These are phyloP conservation scores for Sceloporus tristichus DNA, from an alignment of 2,113 vertebrate genomes.

Conservation along the genomic window DNA sequence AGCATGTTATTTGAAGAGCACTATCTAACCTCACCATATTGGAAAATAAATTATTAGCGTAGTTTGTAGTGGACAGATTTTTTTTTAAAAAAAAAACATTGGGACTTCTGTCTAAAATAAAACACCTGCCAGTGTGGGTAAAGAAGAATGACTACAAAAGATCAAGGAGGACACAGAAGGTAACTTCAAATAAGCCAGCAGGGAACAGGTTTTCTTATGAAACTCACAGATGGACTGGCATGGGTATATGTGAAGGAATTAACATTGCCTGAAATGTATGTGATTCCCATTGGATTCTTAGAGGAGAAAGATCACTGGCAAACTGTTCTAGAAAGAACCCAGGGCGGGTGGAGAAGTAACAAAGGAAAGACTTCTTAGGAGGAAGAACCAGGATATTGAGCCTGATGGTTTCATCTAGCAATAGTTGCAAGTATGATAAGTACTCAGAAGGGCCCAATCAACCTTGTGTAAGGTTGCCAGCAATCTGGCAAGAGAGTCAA, in stretches of 20 bases:
- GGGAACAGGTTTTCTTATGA: not conserved
- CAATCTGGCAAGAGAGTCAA: not conserved
- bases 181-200: not conserved
- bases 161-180: not conserved
- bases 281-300: not conserved
- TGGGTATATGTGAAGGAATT: not conserved
- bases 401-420: not conserved
- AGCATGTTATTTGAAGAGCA: not conserved
- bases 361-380: not conserved
- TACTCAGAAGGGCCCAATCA: not conserved
- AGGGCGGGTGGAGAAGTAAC: no score
- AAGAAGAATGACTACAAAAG: not conserved
- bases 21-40: not conserved
- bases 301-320: not conserved
- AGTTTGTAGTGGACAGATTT: not conserved
- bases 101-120: not conserved
- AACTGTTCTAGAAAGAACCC: not conserved
- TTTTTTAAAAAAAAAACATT: not conserved
- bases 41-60: not conserved
- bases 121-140: not conserved
- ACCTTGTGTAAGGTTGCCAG: not conserved
- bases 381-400: not conserved
- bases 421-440: not conserved
- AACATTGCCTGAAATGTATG: not conserved
- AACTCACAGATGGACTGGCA: slow-evolving; percentile 6